Evolutionary conservation across 2,888 invertebrate genomes (phyloP).

Genomic region (Chirona hameri): DNA sequence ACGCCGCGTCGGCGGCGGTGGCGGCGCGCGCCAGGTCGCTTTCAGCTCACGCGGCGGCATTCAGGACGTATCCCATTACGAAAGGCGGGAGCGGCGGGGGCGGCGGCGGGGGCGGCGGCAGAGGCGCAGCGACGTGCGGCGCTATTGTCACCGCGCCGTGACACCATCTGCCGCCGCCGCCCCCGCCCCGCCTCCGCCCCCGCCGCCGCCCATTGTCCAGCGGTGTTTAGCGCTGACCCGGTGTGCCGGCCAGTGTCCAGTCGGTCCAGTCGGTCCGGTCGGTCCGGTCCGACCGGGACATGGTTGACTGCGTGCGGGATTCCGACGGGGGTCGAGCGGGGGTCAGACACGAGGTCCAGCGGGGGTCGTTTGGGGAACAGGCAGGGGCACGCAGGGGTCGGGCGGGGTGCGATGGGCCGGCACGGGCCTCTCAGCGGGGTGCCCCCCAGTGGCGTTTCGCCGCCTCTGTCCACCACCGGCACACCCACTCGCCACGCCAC

Average conservation of each 20-base stretch:
- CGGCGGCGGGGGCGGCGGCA: background rate
- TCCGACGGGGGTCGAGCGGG: too few relatives aligned
- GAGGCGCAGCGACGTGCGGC: background rate
- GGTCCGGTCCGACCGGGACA: too few relatives aligned
- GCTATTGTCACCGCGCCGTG: background rate
- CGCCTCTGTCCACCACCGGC: background rate
- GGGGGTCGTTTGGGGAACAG: too few relatives aligned
- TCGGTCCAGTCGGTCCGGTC: too few relatives aligned
- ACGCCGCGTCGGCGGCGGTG: background rate
- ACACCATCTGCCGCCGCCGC: constrained; percentile 24
- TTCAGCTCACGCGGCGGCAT: background rate
- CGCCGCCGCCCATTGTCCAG: background rate
- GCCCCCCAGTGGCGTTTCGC: background rate
- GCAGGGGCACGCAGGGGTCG: too few relatives aligned
- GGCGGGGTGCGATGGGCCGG: too few relatives aligned
- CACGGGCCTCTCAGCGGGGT: too few relatives aligned
- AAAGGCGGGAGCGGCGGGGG: background rate
- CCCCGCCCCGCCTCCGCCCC: background rate
- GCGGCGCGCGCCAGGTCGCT: background rate
- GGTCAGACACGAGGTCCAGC: too few relatives aligned
- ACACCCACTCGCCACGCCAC: background rate
- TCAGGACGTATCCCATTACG: background rate
- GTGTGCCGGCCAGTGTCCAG: too few relatives aligned
- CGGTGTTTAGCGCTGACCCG: background rate
- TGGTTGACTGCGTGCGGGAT: too few relatives aligned